These are phyloP conservation scores for Chionomys nivalis DNA, from an alignment of 2,113 vertebrate species.

Conservation along the genomic window DNA sequence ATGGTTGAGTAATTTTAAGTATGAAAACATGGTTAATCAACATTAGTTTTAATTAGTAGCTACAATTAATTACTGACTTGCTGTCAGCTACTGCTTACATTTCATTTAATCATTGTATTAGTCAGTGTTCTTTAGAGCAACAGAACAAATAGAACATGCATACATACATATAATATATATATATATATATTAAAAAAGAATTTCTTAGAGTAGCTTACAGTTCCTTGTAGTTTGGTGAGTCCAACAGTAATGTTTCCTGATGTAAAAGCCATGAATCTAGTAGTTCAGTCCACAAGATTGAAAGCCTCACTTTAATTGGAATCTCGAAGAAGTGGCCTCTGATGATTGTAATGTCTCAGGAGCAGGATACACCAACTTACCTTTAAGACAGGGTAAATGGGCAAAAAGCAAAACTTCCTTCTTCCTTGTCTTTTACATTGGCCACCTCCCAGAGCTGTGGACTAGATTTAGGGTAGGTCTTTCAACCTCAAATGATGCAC, in stretches of 20 bases:
- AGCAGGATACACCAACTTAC: background rate
- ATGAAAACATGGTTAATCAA: background rate
- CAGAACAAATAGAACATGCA: background rate
- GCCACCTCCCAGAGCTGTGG: too few species aligned
- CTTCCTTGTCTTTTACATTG: background rate
- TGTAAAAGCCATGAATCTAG: background rate
- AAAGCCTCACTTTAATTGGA: background rate
- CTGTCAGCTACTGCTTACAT: background rate
- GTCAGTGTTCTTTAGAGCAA: background rate
- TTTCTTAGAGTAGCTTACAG: background rate
- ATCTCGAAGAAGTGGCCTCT: background rate
- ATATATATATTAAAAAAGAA: background rate
- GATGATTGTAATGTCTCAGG: background rate
- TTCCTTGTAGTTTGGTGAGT: background rate
- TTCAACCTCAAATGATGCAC: background rate
- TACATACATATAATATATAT: background rate
- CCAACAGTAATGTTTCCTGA: background rate
- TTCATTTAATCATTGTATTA: slow-evolving; percentile 1
- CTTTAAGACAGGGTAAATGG: background rate
- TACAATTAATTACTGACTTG: background rate
- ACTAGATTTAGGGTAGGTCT: background rate
- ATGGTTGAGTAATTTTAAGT: background rate
- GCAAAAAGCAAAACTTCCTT: background rate
- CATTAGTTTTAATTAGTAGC: background rate
- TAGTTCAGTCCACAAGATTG: background rate